Base-by-base conservation (phyloP, 2,888 invertebrate species). In the Nymphalis polychloros region DNA sequence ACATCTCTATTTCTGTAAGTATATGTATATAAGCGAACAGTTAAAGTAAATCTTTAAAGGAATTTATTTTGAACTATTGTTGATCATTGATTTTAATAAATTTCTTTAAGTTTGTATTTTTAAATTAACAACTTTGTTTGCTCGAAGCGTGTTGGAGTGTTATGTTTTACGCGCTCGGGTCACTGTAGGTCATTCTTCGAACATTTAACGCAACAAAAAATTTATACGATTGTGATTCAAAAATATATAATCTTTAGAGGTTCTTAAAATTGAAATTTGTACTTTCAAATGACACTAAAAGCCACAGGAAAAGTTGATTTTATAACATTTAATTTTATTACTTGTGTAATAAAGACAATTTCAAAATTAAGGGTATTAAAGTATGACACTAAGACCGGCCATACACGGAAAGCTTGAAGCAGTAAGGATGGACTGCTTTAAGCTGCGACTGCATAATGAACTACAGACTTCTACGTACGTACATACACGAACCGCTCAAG, bases 281-380 rank as follows among this genome's bases (percentile, higher is more conserved):
- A 59, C 59, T 60, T 53, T 6, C 55, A 59, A 59, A 41, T 69
- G 62, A 63, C 50, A 63, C 52, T 63, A 49, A 63, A 66, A 63
- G 20, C 66, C 59, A 50, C 49, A 69, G 62, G 69, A 65, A 69
- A 69, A 31, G 27, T 50, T 17, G 63, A 60, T 63, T 60, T 70
- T 60, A 60, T 63, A 23, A 46, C 27, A 27, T 50, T 31, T 48
- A 16, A 50, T 59, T 67, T 66, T 70, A 53, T 23, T 67, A 63
- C 53, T 61, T n/a, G 46, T 20, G 50, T 47, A 23, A 61, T 60
- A 64, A 70, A 59, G 41, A 49, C 57, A 57, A 41, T 41, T 41
- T 61, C 63, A 53, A 60, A 41, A 60, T 60, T 55, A 67, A 70
- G 63, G 60, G 49, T 47, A 41, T 41, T 13, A 4, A 41, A 41